These are phyloP conservation scores for Mus musculus DNA, from an alignment of 2,113 vertebrate genomes.

Conservation along the genomic window GRCm39 chr6:59086501-59087000, in stretches of 20 bases:
- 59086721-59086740: neutral
- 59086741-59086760: neutral
- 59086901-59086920: neutral
- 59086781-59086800: neutral
- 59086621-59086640: slow-evolving; percentile 1
- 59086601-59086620: neutral
- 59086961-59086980: neutral
- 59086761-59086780: neutral
- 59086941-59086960: neutral
- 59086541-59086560: slow-evolving; percentile 20
- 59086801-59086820: neutral
- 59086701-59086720: neutral
- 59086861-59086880: neutral
- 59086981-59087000: neutral
- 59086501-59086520: neutral
- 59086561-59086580: neutral
- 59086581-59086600: neutral
- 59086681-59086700: neutral
- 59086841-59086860: too few species aligned
- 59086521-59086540: neutral
- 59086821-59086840: too few species aligned
- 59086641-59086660: neutral
- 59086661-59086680: neutral
- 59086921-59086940: neutral
- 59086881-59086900: neutral